Evolutionary conservation across 1,140 invertebrate species (phyloP).

Genomic region (Theocolax elegans): DNA sequence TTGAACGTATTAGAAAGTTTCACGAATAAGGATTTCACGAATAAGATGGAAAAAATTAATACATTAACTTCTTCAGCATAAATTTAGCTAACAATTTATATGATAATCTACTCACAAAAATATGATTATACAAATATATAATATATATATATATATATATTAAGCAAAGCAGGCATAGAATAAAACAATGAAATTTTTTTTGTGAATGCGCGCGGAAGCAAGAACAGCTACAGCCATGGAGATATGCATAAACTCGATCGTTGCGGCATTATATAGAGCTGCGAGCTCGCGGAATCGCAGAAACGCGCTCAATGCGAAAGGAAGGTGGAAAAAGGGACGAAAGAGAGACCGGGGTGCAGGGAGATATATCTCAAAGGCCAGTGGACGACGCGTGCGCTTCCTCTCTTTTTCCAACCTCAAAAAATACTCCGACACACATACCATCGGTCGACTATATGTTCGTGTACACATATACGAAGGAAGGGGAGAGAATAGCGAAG

Average conservation of each 20-base stretch:
- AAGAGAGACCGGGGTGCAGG: not conserved
- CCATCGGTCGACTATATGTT: no score
- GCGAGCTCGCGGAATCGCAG: no score
- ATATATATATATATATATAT: conserved; percentile 46
- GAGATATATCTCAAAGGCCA: conserved; percentile 46
- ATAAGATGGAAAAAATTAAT: no score
- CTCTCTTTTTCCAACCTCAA: conserved; percentile 28
- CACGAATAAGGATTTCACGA: no score
- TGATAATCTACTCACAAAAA: no score
- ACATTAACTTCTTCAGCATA: no score
- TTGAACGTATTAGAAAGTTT: no score
- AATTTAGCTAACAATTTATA: no score
- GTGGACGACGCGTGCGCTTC: conserved; percentile 28
- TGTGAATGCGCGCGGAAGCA: not conserved
- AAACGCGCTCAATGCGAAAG: not conserved
- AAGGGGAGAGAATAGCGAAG: conserved; percentile 6
- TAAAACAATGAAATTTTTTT: not conserved
- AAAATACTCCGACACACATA: not conserved
- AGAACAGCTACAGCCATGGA: not conserved
- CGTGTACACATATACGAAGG: no score
- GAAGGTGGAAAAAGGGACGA: conserved; percentile 28
- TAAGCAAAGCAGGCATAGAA: not conserved
- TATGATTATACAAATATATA: not conserved
- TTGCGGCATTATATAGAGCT: no score
- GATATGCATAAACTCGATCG: conserved; percentile 12